Base-by-base conservation (phyloP, 2,797 vertebrate genomes). In the Chrysocyon brachyurus region DNA sequence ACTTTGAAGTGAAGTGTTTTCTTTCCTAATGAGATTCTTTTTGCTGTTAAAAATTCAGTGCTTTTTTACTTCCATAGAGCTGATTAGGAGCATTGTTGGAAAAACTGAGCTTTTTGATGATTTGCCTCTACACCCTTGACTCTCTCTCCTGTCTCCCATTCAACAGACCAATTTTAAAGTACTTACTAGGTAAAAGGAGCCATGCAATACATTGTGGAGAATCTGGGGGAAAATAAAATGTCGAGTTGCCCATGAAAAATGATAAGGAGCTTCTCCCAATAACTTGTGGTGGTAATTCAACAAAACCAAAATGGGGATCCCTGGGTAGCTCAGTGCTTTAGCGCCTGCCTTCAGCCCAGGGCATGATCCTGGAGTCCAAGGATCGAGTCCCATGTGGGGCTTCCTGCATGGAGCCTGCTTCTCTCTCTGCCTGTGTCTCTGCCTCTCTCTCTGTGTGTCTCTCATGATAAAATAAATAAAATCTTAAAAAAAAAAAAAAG, bases 1-100 rank as follows among this genome's bases (percentile, higher is more conserved):
- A 93, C 87, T 97, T 94, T 75, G 61, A 87, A 97, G 56, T 63
- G 63, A 64, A 92, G n/a, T 75, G 24, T 93, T 96, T 97, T 91
- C 81, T 92, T 97, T 96, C 77, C 87, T 92, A 90, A 93, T 83
- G 93, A 97, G 61, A 94, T 57, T 82, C 54, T 87, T 88, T 61
- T 72, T 59, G 61, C 56, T 61, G 70, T 82, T 91, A 52, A 66
- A 56, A 92, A 96, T 77, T 87, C 70, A 84, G 3, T 66, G 24
- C 22, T 64, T 93, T 68, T 92, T 86, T 49, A 31, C 33, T 96
- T 89, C 90, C 36, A 1, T 57, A 26, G 63, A 56, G 33, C 66
- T 61, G 54, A 89, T 72, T 49, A 75, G 59, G 68, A 93, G 9
- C n/a, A n/a, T 79, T 77, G 31, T 70, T 88, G 73, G 87, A 46